phyloP scores from a whole-genome alignment of 2,113 vertebrate genomes.

The Ptilonorhynchus violaceus region DNA sequence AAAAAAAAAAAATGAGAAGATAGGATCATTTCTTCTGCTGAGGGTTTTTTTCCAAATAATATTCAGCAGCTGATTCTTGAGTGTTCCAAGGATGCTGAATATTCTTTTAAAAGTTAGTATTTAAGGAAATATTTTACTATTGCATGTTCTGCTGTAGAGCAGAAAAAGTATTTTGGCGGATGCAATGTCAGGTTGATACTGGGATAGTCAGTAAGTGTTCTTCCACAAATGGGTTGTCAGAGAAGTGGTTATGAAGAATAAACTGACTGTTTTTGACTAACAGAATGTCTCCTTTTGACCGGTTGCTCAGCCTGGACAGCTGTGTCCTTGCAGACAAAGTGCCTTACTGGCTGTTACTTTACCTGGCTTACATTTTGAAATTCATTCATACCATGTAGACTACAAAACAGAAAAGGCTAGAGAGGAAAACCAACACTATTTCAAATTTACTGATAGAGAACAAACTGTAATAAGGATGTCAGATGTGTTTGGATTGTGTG shows the following conservation, averaged over 20 bases:
- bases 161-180: background rate
- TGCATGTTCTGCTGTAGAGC: background rate
- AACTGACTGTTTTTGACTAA: background rate
- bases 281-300: constrained; percentile 2
- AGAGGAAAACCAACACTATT: background rate
- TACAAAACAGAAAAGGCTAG: background rate
- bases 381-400: constrained; percentile 27
- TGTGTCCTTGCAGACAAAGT: constrained; percentile 67
- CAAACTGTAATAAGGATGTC: background rate
- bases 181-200: background rate
- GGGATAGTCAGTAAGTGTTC: background rate
- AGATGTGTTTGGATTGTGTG: background rate
- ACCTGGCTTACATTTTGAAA: constrained; percentile 39
- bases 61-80: constrained; percentile 33
- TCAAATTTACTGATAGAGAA: background rate
- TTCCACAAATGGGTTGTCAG: background rate
- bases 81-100: constrained; percentile 7
- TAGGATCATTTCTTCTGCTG: constrained; percentile 47
- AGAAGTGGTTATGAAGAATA: background rate
- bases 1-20: background rate
- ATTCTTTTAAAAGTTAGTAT: constrained; percentile 9
- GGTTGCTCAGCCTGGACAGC: constrained; percentile 34
- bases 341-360: constrained; percentile 74
- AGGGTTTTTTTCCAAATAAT: background rate
- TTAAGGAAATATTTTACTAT: background rate